Base-by-base conservation (phyloP, 2,113 vertebrate genomes). In the Hystrix brachyura region DNA sequence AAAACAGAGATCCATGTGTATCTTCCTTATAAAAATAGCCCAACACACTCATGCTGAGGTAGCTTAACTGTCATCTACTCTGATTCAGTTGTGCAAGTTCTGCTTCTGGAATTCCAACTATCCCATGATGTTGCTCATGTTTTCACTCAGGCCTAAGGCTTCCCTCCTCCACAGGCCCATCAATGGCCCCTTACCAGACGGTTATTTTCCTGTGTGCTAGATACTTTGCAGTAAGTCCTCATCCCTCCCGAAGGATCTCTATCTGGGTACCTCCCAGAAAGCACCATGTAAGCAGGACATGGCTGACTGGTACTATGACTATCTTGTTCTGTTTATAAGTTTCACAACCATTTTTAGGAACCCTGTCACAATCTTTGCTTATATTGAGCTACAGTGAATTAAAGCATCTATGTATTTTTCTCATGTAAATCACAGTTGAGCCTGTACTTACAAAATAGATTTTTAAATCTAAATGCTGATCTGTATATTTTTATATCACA, bases 391-490 rank as follows among this genome's bases (percentile, higher is more conserved):
- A 15, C 85, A 34, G 14, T 48, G n/a, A 84, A n/a, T 72, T 57
- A 95, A 64, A 60, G 43, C 2, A 85, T 2, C 12, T 38, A 32
- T 38, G 1, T 3, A 90, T n/a, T 89, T 81, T 83, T 51, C 60
- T 48, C 48, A 55, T 51, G 34, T 81, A 93, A 94, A 83, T 62
- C 25, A 78, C 23, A 64, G 25, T 67, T 23, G 53, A 43, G 18
- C 64, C 29, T 51, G 74, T 59, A 65, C n/a, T 90, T 87, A 78
- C 14, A 55, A 7, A 55, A 89, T 19, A 43, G 32, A 82, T 53
- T 65, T 72, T 89, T 57, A 48, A 84, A 90, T 87, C 55, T 92
- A 80, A 95, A 92, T 48, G 11, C 11, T 78, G 53, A 51, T 43
- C 46, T 76, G 1, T 43, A 25, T 2, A 15, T 60, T 81, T 64